Conservation (phyloP, 2,797 vertebrate genomes). For the Meda fulgida region DNA sequence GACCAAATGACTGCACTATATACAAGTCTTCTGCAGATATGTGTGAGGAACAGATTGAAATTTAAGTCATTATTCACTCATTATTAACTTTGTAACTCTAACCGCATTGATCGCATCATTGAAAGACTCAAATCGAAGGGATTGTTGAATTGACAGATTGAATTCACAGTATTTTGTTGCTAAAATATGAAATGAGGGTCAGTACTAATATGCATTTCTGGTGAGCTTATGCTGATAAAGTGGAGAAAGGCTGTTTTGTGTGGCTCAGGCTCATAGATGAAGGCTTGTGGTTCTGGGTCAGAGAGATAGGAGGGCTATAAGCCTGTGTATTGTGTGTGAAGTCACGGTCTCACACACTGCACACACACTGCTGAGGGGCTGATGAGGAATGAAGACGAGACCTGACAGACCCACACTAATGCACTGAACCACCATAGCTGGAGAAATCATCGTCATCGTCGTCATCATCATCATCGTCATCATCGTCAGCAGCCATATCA, state of each 20-base stretch:
- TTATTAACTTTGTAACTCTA: too few species aligned
- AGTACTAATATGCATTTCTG: not conserved
- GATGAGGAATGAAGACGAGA: not conserved
- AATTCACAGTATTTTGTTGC: not conserved
- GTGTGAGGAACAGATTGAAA: too few species aligned
- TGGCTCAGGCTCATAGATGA: not conserved
- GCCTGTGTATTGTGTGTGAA: not conserved
- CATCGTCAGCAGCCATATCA: too few species aligned
- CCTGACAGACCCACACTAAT: not conserved
- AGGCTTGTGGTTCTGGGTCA: conserved; percentile 8
- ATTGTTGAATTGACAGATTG: not conserved
- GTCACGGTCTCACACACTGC: not conserved
- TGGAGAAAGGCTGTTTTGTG: not conserved
- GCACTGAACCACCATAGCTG: not conserved
- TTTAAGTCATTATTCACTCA: too few species aligned
- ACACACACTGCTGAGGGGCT: not conserved
- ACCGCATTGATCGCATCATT: not conserved
- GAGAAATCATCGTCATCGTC: conserved; percentile 26
- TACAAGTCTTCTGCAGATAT: not conserved
- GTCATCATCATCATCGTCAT: not conserved
- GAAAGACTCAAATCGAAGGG: not conserved
- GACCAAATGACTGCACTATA: too few species aligned
- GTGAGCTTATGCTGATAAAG: not conserved
- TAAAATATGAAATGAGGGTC: not conserved
- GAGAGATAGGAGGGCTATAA: not conserved